These are phyloP conservation scores for Tiliacea aurago DNA, from an alignment of 2,888 invertebrate genomes.

Conservation along the genomic window DNA sequence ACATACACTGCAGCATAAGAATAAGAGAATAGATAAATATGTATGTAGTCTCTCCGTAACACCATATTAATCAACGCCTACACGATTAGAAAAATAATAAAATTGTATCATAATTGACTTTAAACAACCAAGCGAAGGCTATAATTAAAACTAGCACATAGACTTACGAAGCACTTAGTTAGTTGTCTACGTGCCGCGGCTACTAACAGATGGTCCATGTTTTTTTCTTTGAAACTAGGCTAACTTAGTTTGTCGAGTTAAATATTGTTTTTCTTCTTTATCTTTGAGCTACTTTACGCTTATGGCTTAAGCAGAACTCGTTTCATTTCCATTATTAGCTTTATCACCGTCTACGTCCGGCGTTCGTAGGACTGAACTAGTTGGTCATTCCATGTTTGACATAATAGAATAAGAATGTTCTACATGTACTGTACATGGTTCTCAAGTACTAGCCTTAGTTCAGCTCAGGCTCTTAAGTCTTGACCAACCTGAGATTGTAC, in stretches of 20 bases:
- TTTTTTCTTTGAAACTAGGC: conserved; percentile 55
- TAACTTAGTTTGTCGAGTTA: conserved; percentile 50
- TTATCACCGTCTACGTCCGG: neutral
- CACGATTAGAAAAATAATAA: conserved; percentile 4
- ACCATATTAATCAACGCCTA: neutral
- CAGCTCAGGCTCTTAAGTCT: neutral
- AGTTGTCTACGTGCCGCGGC: conserved; percentile 53
- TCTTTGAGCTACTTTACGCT: conserved; percentile 31
- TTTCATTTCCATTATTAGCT: conserved; percentile 10
- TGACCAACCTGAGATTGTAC: neutral
- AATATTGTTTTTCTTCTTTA: conserved; percentile 52
- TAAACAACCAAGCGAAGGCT: conserved; percentile 20
- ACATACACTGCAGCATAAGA: neutral
- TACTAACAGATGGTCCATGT: conserved; percentile 51
- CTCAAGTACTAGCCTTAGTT: neutral
- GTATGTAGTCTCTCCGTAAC: neutral
- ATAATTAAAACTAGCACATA: conserved; percentile 52
- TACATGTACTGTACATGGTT: neutral
- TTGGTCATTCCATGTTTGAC: neutral
- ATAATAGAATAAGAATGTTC: neutral
- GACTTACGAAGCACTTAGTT: conserved; percentile 48
- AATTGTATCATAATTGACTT: conserved; percentile 35
- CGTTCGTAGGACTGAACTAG: neutral
- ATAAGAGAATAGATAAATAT: neutral
- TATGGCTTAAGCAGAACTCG: conserved; percentile 11